A percentile compares a stretch with the other conserved stretches of the same genome.
These are phyloP conservation scores for Pecten maximus DNA, from an alignment of 2,888 invertebrate species.

Conservation along the genomic window DNA sequence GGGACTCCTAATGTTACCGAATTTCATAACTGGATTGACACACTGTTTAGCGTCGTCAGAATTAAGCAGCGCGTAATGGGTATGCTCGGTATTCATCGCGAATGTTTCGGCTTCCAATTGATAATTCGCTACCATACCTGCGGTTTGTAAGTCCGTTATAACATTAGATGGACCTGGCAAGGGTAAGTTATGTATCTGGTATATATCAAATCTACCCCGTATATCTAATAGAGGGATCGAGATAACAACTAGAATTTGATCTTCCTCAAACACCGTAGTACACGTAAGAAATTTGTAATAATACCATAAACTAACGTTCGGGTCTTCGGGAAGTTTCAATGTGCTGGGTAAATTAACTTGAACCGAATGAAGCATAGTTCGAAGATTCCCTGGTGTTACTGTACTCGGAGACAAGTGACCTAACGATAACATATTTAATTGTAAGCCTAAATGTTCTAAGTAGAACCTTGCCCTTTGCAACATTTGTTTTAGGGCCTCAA, in stretches of 20 bases:
- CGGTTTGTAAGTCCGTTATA: neutral
- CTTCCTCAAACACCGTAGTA: too few species aligned
- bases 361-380: neutral
- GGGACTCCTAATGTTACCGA: neutral
- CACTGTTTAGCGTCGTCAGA: neutral
- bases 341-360: neutral
- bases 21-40: conserved; percentile 8
- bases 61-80: neutral
- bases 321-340: conserved; percentile 10
- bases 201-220: conserved; percentile 34
- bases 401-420: conserved; percentile 44
- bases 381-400: conserved; percentile 27
- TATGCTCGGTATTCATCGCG: too few species aligned
- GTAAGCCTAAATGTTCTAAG: neutral
- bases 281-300: conserved; percentile 36
- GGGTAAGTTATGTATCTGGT: too few species aligned
- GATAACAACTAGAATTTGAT: conserved; percentile 34
- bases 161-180: neutral
- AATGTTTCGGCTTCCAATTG: too few species aligned
- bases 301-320: conserved; percentile 30
- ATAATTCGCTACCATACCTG: too few species aligned
- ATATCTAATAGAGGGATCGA: conserved; percentile 3
- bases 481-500: conserved; percentile 14
- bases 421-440: conserved; percentile 46
- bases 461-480: neutral